Evolutionary conservation across 2,888 invertebrate genomes (phyloP), one percentile per base, ranked within the genome.

Genomic region (Cryptus armator): DNA sequence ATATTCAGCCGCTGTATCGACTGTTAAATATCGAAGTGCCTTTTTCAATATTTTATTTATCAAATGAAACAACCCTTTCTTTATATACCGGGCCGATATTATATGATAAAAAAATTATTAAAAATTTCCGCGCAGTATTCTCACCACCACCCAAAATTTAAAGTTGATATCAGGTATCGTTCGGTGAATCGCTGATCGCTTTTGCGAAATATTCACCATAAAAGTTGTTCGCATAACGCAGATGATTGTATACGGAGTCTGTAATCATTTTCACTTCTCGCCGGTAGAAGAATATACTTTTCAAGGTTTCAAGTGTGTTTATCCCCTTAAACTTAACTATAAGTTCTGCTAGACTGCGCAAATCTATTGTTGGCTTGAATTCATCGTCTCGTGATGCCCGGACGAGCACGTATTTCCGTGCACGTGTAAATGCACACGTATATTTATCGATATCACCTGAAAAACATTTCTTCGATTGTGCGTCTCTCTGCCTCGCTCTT

Each of bases 311-410:
- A 29, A 29, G 29, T 29, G 0, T 24, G 7, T 59, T 4, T 29
- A 59, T 4, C 56, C 59, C 59, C 59, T 59, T 59, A 59, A n/a
- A 29, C 32, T 24, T 24, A 59, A 62, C 48, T 81, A 48, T 71
- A 71, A 81, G 64, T 81, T 81, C 59, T 19, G 74, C 66, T 68
- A 81, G 70, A 84, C 78, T 24, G 74, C 68, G 81, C 59, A 46
- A 81, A 78, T 81, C 84, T 84, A 84, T 81, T 85, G 84, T 85
- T 85, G 84, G 81, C 81, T 72, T 44, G 56, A 78, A 85, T 71
- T 68, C 68, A 74, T 56, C 72, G 81, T 70, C 74, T 74, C 44
- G 62, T 46, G 46, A n/a, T 32, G 74, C 78, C 84, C 84, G 62
- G 72, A 77, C 59, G 44, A 68, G 78, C 29, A 51, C 76, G 64